phyloP scores from a whole-genome alignment of 2,888 invertebrate genomes.

The Apamea epomidion region DNA sequence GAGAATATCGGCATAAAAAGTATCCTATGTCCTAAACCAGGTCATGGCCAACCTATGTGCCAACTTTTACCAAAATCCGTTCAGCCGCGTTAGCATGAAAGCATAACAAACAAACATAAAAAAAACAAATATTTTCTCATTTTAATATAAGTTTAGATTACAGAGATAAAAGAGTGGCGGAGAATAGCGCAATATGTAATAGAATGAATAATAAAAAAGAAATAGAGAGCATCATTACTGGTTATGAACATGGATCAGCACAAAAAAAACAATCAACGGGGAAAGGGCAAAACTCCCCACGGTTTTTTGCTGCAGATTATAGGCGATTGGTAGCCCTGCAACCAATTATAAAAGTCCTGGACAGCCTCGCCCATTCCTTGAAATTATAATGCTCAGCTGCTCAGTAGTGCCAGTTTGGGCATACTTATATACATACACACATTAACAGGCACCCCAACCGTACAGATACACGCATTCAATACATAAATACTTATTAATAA shows the following conservation, averaged over 20 bases:
- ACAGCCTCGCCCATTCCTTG: neutral
- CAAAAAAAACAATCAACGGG: neutral
- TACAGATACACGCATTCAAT: no score
- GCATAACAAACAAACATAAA: neutral
- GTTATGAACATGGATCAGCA: neutral
- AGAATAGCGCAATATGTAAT: neutral
- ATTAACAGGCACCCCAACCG: no score
- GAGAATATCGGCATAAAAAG: neutral
- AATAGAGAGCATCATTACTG: neutral
- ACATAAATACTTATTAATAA: no score
- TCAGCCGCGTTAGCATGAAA: neutral
- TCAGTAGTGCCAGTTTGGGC: neutral
- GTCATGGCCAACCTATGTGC: neutral
- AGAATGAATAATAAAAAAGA: neutral
- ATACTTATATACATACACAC: neutral
- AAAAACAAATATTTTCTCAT: neutral
- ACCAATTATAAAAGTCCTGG: neutral
- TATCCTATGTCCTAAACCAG: neutral
- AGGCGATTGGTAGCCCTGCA: neutral
- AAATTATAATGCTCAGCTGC: neutral
- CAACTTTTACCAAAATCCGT: neutral
- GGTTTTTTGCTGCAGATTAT: neutral
- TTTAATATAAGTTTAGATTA: neutral
- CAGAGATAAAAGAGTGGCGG: constrained; percentile 2
- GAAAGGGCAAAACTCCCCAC: neutral